These are phyloP conservation scores for Scotopteryx bipunctaria DNA, from an alignment of 2,888 invertebrate species.

Conservation along the genomic window DNA sequence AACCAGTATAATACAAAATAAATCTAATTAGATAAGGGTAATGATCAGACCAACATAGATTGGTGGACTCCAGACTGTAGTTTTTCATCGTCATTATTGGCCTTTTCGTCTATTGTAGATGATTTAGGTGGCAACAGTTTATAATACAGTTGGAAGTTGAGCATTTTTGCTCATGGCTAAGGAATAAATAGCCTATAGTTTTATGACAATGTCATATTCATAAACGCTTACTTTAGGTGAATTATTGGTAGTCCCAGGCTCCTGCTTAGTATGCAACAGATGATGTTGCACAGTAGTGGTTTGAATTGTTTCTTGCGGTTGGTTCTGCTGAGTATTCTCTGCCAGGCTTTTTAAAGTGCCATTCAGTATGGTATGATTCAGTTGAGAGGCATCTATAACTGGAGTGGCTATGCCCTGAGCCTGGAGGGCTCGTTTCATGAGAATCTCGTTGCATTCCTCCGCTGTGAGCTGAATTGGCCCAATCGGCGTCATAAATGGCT, in stretches of 20 bases:
- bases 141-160: no score
- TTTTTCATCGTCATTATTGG: no score
- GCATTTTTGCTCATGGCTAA: no score
- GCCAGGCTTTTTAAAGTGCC: slow-evolving; percentile 70
- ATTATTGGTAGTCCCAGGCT: slow-evolving; percentile 83
- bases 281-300: slow-evolving; percentile 71
- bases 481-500: slow-evolving; percentile 88
- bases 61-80: no score
- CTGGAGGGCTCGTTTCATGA: slow-evolving; percentile 89
- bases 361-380: slow-evolving; percentile 73
- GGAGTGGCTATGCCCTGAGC: slow-evolving; percentile 83
- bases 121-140: no score
- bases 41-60: no score
- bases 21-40: no score
- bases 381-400: slow-evolving; percentile 75
- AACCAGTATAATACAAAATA: no score
- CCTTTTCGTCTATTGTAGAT: no score
- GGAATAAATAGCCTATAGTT: no score
- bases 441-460: slow-evolving; percentile 90
- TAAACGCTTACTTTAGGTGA: slow-evolving; percentile 76
- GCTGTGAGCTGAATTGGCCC: slow-evolving; percentile 89
- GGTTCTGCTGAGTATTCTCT: slow-evolving; percentile 63
- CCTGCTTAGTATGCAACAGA: slow-evolving; percentile 81
- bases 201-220: no score
- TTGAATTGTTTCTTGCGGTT: slow-evolving; percentile 58